phyloP scores from a whole-genome alignment of 2,797 vertebrate species.

The Hoplostethus atlanticus region DNA sequence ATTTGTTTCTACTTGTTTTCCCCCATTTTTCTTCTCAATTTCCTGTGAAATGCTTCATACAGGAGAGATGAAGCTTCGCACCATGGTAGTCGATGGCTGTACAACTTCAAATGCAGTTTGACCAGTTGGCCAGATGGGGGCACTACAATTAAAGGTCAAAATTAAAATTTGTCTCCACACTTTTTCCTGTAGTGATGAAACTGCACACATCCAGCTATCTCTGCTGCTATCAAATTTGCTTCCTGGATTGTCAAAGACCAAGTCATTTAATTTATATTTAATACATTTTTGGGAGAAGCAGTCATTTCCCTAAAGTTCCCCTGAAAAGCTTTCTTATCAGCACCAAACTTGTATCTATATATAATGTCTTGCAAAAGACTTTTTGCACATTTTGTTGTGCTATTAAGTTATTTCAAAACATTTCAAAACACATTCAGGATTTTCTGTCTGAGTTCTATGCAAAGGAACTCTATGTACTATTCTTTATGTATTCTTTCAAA shows the following conservation, averaged over 20 bases:
- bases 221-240: background rate
- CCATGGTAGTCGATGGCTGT: background rate
- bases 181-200: background rate
- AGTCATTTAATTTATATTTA: background rate
- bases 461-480: too few relatives aligned
- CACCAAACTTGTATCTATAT: too few relatives aligned
- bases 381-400: too few relatives aligned
- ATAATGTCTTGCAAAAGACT: too few relatives aligned
- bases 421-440: too few relatives aligned
- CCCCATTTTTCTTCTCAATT: background rate
- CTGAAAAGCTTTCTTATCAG: background rate
- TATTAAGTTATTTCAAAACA: too few relatives aligned
- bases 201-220: too few relatives aligned
- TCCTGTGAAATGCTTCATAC: conserved; percentile 2
- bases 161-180: conserved; percentile 33
- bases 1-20: background rate
- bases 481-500: too few relatives aligned
- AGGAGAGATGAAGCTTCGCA: conserved; percentile 3
- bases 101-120: conserved; percentile 46
- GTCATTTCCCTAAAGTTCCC: background rate
- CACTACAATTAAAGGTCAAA: conserved; percentile 62
- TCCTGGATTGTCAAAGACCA: background rate
- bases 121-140: conserved; percentile 60
- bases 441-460: too few relatives aligned
- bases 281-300: background rate